Base-by-base conservation (phyloP, 2,797 vertebrate species). In the Lacerta viridis region DNA sequence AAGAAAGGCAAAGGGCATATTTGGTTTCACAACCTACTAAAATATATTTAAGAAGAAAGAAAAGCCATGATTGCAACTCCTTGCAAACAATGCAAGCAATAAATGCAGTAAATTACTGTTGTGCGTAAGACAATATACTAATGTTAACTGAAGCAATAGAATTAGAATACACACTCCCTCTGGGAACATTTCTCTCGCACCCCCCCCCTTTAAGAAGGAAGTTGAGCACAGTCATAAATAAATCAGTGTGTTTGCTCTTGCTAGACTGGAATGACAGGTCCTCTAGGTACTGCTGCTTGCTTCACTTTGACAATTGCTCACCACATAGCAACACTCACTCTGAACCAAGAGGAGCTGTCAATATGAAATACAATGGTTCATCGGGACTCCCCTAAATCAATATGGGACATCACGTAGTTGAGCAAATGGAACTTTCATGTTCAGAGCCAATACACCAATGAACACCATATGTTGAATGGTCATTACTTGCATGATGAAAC, bases 121-220 rank as follows among this genome's bases (percentile, higher is more conserved):
- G 94, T 94, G 93, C 93, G 78, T 94, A 93, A 95, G 90, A 96
- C 95, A 95, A 94, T 95, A 95, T 92, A 95, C 81, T 90, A 92
- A 96, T 93, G 95, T 92, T 96, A 94, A 95, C 92, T 90, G 94
- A 94, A 95, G 93, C 91, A 95, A 89, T 88, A 82, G 92, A 95
- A 92, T 95, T 95, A 94, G 94, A 95, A 95, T 95, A 93, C 93
- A 95, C 93, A 89, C 90, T 94, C 93, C 93, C 94, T 94, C 94
- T 95, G 95, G 95, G 94, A 96, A 95, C 93, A 95, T 93, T 95
- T 95, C 94, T 95, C 90, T 95, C 90, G 92, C 89, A 94, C 90
- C 61, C 78, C 39, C 72, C 50, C 91, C 94, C 94, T 94, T 87
- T 87, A 94, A 90, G 93, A 93, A 95, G 91, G 93, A 96, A 96